Evolutionary conservation across 2,113 vertebrate species (phyloP).

Genomic region (Lepisosteus osseus): DNA sequence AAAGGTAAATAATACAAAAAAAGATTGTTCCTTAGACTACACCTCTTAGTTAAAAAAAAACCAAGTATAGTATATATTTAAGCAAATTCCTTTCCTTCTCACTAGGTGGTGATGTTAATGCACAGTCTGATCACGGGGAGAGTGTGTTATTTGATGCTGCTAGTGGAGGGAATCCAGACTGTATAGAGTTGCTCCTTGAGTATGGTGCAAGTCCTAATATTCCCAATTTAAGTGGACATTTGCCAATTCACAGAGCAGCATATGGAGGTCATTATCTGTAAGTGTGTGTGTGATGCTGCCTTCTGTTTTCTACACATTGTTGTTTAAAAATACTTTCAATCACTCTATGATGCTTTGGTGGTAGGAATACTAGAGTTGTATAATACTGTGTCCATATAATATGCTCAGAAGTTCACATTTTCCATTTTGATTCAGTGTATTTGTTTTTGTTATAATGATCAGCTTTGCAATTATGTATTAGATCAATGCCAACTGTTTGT

Average conservation of each 20-base stretch:
- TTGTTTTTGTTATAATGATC: too few relatives aligned
- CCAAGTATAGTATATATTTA: background rate
- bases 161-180: constrained; percentile 73
- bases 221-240: constrained; percentile 68
- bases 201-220: constrained; percentile 77
- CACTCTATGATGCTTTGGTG: too few relatives aligned
- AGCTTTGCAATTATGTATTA: too few relatives aligned
- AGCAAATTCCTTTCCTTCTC: constrained; percentile 18
- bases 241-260: constrained; percentile 80
- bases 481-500: too few relatives aligned
- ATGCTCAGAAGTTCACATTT: too few relatives aligned
- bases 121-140: constrained; percentile 71
- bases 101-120: constrained; percentile 74
- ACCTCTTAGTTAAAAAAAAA: too few relatives aligned
- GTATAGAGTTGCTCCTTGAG: constrained; percentile 76
- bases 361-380: too few relatives aligned
- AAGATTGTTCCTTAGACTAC: too few relatives aligned
- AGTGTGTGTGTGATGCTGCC: constrained; percentile 42
- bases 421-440: too few relatives aligned
- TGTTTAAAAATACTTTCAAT: background rate
- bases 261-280: constrained; percentile 81
- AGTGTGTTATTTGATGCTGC: constrained; percentile 78
- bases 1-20: constrained; percentile 52
- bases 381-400: too few relatives aligned
- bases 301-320: background rate